Evolutionary conservation across 2,888 invertebrate genomes (phyloP), one percentile per base, ranked within the genome.

Genomic region (Cerastoderma edule): DNA sequence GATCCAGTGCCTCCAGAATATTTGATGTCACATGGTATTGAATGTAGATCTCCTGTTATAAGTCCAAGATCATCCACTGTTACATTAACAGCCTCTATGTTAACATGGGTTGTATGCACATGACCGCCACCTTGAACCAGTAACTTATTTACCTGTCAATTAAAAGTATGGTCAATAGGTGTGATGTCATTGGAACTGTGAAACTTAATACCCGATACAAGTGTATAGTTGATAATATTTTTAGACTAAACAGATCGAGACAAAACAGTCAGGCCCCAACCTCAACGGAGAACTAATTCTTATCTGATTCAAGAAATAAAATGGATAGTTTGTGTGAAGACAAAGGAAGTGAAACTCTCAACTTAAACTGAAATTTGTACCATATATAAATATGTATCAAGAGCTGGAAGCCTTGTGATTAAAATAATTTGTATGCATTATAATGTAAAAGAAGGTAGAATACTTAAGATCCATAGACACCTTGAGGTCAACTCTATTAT

Each of bases 31-130:
- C 89, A 89, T 0, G 78, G 24, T 3, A 83, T 54, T 30, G 63
- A 53, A 68, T 88, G 85, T 39, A 76, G 33, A 71, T 89, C 89
- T n/a, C 88, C 88, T 22, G 74, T 75, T 6, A 89, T 72, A 56
- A 69, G 32, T 19, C 89, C 89, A n/a, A 88, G 75, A 68, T 88
- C 89, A 78, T 88, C 88, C 22, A 89, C 83, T n/a, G 76, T 73
- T 46, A 89, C 79, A 46, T 60, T 75, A 8, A 57, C 63, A 28
- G 85, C 81, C n/a, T 71, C 75, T 8, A 89, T 84, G 67, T 83
- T 74, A 8, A 89, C 70, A 44, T 83, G 73, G 0, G 83, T 79
- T 4, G 87, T 84, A 78, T 87, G 88, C n/a, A 88, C 64, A 8
- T 33, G 70, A 1, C 88, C 89, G 8, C 81, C 85, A 4, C 88